Evolutionary conservation across 2,888 invertebrate genomes (phyloP).

Genomic region (Heliconius erato): DNA sequence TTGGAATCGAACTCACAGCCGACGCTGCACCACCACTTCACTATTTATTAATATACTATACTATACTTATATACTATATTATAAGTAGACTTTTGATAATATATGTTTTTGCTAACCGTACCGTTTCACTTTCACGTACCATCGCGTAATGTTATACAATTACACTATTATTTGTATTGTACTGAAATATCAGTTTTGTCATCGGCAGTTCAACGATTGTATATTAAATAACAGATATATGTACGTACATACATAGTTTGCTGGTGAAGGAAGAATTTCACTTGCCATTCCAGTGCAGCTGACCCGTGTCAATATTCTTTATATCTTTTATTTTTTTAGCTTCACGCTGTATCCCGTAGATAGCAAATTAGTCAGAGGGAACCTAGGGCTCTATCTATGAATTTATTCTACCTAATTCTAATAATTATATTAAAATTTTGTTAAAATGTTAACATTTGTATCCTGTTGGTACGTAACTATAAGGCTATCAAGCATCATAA

Average conservation of each 20-base stretch:
- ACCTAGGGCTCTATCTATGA: no score
- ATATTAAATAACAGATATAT: constrained; percentile 15
- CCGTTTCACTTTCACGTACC: constrained; percentile 68
- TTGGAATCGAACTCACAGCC: not conserved
- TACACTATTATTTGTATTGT: constrained; percentile 53
- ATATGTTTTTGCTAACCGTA: constrained; percentile 59
- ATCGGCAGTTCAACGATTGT: constrained; percentile 31
- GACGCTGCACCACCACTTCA: no score
- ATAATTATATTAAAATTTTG: no score
- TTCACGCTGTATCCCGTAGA: no score
- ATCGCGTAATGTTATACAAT: constrained; percentile 69
- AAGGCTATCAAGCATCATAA: no score
- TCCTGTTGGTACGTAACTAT: no score
- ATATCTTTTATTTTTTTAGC: no score
- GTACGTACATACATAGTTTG: not conserved
- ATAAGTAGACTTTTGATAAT: not conserved
- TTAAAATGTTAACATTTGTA: no score
- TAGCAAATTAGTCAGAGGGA: no score
- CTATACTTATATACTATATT: not conserved
- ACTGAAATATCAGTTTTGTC: constrained; percentile 45
- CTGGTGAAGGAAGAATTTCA: not conserved
- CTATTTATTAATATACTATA: not conserved
- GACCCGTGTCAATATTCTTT: not conserved
- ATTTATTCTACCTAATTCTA: no score
- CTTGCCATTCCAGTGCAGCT: not conserved